These are phyloP conservation scores for Polypterus senegalus DNA, from an alignment of 2,113 vertebrate species.

Conservation along the genomic window DNA sequence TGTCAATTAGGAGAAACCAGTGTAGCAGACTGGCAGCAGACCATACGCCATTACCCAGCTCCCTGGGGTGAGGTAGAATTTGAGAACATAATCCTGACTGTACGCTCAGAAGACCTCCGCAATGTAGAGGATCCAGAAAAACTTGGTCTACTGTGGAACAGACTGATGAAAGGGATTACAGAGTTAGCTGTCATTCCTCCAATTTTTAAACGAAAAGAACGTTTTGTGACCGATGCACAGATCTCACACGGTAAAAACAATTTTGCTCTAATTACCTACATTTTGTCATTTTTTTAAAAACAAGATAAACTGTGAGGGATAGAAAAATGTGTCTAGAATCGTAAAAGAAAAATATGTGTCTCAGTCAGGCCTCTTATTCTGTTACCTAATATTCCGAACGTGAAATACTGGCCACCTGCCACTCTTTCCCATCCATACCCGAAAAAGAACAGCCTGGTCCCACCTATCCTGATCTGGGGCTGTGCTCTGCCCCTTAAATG, in stretches of 20 bases:
- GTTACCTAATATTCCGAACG: neutral
- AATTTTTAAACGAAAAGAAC: constrained; percentile 59
- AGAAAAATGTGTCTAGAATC: neutral
- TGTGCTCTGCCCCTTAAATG: too few species aligned
- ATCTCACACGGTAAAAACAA: constrained; percentile 46
- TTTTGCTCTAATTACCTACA: constrained; percentile 3
- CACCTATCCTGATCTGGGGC: too few species aligned
- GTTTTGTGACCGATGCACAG: constrained; percentile 63
- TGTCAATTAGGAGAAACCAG: constrained; percentile 34
- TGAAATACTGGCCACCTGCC: neutral
- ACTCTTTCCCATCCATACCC: neutral
- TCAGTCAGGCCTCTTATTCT: neutral
- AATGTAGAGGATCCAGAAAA: constrained; percentile 43
- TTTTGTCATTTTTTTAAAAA: constrained; percentile 6
- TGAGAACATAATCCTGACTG: constrained; percentile 58
- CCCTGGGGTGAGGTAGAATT: constrained; percentile 67
- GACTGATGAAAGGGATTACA: constrained; percentile 51
- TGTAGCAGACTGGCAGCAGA: constrained; percentile 34
- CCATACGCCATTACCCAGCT: constrained; percentile 35
- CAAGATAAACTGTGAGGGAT: neutral
- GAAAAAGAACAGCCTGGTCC: too few species aligned
- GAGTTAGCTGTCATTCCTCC: constrained; percentile 48
- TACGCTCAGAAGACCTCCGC: constrained; percentile 39
- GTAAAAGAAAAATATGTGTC: neutral
- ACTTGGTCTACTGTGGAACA: constrained; percentile 48